Evolutionary conservation across 2,797 vertebrate species (phyloP).

Genomic region (Tragopan temminckii): DNA sequence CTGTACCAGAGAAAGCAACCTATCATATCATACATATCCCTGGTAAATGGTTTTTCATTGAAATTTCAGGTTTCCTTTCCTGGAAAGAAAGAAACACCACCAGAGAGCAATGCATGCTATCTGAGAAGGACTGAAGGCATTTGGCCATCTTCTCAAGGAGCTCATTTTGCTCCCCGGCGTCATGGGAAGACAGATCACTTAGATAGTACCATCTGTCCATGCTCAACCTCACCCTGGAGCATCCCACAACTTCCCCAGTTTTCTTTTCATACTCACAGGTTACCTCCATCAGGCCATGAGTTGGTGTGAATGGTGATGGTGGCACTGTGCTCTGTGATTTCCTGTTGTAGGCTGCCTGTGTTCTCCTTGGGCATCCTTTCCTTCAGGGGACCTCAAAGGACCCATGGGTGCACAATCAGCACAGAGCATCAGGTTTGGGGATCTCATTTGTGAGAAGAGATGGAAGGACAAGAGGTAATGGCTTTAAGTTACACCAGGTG

Average conservation of each 20-base stretch:
- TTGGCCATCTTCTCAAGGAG: not conserved
- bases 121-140: not conserved
- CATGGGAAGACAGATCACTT: not conserved
- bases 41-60: not conserved
- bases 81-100: not conserved
- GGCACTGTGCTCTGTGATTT: not conserved
- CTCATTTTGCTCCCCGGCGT: not conserved
- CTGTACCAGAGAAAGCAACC: constrained; percentile 61
- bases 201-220: not conserved
- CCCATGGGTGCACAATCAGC: not conserved
- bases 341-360: not conserved
- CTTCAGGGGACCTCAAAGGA: accelerated
- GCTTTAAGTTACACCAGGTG: no score
- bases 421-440: not conserved
- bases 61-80: not conserved
- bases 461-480: not conserved
- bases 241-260: not conserved
- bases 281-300: not conserved
- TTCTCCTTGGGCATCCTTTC: not conserved
- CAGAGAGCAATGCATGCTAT: not conserved
- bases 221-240: not conserved
- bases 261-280: not conserved
- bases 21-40: constrained; percentile 15
- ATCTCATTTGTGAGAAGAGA: not conserved
- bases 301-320: no score